Conservation (phyloP, 1,140 invertebrate species). For the Scaptomyza montana region DNA sequence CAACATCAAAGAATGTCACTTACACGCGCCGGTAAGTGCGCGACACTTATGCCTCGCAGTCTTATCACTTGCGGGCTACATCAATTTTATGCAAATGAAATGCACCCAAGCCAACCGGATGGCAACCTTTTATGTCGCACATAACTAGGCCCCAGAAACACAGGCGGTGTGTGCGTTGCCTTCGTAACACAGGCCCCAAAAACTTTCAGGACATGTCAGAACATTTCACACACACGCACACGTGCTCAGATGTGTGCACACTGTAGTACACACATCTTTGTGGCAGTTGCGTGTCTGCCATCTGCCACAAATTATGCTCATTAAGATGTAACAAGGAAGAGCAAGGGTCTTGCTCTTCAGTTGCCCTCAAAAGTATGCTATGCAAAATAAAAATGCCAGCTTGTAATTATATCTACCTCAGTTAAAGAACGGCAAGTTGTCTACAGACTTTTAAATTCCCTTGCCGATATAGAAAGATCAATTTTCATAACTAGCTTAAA, state of each 20-base stretch:
- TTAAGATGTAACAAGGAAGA: conserved; percentile 44
- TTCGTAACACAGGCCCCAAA: conserved; percentile 12
- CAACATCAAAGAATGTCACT: conserved; percentile 24
- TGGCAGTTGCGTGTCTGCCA: conserved; percentile 37
- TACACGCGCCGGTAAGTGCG: conserved; percentile 11
- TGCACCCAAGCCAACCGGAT: conserved; percentile 26
- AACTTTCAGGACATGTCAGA: conserved; percentile 22
- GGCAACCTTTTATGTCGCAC: conserved; percentile 32
- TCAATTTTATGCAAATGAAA: conserved; percentile 68
- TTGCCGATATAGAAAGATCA: background rate
- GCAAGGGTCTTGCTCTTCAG: background rate
- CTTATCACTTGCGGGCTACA: conserved; percentile 30
- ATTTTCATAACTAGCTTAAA: too few species aligned
- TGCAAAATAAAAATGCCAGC: conserved; percentile 30
- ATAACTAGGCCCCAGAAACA: conserved; percentile 10
- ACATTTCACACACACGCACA: conserved; percentile 20
- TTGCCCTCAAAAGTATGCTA: conserved; percentile 64
- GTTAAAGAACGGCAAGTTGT: conserved; percentile 12
- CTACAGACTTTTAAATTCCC: conserved; percentile 13
- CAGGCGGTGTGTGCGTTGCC: background rate
- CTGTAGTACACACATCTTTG: conserved; percentile 4
- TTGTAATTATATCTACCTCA: conserved; percentile 62
- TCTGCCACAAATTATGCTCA: conserved; percentile 63
- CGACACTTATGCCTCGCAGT: conserved; percentile 20
- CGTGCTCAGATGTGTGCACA: background rate